Percentiles rank a stretch among this genome's conserved stretches.
These are phyloP conservation scores for Digitonthophagus gazella DNA, from an alignment of 2,888 invertebrate genomes.

Conservation along the genomic window DNA sequence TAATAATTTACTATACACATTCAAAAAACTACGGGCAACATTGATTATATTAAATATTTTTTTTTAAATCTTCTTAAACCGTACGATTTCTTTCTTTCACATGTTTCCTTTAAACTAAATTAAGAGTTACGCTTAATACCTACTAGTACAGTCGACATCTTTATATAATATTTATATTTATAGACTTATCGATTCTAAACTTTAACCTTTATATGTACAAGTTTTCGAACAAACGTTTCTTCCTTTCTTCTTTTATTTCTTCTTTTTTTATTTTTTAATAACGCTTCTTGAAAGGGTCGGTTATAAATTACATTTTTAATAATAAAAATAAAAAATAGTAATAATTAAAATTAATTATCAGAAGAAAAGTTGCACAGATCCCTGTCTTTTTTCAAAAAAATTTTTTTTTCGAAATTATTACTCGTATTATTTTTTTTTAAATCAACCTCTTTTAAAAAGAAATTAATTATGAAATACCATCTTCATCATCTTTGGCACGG, in stretches of 20 bases:
- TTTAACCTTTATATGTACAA: not conserved
- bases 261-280: too few relatives aligned
- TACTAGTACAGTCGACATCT: slow-evolving; percentile 12
- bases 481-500: slow-evolving; percentile 49
- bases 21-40: slow-evolving; percentile 51
- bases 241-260: too few relatives aligned
- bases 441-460: slow-evolving; percentile 17
- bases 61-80: slow-evolving; percentile 5
- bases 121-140: slow-evolving; percentile 9
- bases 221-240: not conserved
- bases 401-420: too few relatives aligned
- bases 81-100: not conserved
- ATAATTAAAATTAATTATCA: slow-evolving; percentile 30
- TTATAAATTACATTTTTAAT: not conserved
- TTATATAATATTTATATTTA: slow-evolving; percentile 2
- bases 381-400: slow-evolving; percentile 19
- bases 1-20: slow-evolving; percentile 54
- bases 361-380: slow-evolving; percentile 26
- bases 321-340: not conserved
- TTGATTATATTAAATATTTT: slow-evolving; percentile 43
- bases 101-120: slow-evolving; percentile 11
- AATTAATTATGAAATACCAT: slow-evolving; percentile 19
- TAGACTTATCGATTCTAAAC: not conserved
- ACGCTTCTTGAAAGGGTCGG: too few relatives aligned
- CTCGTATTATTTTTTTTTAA: slow-evolving; percentile 16